Conservation (phyloP, 2,113 vertebrate species). For the Ondatra zibethicus region DNA sequence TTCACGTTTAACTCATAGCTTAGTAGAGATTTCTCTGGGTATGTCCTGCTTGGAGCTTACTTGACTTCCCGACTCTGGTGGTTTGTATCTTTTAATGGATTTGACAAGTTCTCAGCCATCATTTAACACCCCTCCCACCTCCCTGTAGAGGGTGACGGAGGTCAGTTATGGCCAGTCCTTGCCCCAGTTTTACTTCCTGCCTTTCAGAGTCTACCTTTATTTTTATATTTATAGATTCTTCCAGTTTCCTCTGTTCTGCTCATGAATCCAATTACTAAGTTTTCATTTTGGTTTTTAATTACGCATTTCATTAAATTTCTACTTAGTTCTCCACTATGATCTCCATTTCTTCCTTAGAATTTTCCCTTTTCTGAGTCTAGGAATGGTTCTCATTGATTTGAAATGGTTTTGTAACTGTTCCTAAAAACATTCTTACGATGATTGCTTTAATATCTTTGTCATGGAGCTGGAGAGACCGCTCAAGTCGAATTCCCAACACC, state of each 20-base stretch:
- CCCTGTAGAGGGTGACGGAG: background rate
- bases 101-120: background rate
- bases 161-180: background rate
- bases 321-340: background rate
- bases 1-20: background rate
- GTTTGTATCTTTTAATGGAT: background rate
- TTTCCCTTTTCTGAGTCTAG: background rate
- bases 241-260: background rate
- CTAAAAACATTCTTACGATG: background rate
- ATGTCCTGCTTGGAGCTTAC: background rate
- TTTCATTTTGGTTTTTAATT: background rate
- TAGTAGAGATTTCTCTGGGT: background rate
- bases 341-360: background rate
- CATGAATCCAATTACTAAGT: background rate
- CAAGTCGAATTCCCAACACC: background rate
- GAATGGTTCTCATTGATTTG: background rate
- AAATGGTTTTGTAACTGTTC: background rate
- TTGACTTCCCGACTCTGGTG: background rate
- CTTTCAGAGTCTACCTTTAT: background rate
- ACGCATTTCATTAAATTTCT: background rate
- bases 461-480: background rate
- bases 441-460: background rate
- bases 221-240: background rate
- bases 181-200: background rate
- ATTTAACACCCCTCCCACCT: background rate